phyloP scores from a whole-genome alignment of 2,797 vertebrate genomes.

The Enoplosus armatus region DNA sequence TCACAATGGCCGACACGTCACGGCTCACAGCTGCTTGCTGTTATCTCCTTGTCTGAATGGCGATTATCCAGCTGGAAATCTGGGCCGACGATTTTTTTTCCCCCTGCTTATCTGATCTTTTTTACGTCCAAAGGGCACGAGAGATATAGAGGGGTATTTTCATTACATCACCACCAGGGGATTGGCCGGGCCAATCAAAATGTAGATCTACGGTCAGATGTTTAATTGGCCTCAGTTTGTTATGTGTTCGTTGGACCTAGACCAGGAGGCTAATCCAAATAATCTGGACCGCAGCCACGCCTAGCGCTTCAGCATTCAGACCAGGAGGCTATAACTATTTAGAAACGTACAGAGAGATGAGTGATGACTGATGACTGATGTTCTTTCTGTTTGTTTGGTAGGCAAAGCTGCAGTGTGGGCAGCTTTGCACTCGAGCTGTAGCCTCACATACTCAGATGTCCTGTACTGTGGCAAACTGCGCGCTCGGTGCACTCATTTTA shows the following conservation, averaged over 20 bases:
- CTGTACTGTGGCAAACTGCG: not conserved
- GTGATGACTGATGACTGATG: not conserved
- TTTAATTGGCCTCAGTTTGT: conserved; percentile 59
- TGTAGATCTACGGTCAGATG: conserved; percentile 39
- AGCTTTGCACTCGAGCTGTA: not conserved
- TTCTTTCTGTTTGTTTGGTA: not conserved
- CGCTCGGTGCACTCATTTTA: not conserved
- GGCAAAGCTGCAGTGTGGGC: not conserved
- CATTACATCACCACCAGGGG: conserved; percentile 41
- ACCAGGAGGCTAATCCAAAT: conserved; percentile 59
- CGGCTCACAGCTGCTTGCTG: conserved; percentile 60
- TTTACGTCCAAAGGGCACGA: conserved; percentile 39
- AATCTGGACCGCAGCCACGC: conserved; percentile 27
- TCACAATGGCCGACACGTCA: conserved; percentile 27
- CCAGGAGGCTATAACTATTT: not conserved
- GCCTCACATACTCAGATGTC: not conserved
- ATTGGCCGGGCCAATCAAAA: conserved; percentile 39
- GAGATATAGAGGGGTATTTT: conserved; percentile 41
- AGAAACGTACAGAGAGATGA: not conserved
- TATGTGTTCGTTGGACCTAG: conserved; percentile 51
- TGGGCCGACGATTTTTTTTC: conserved; percentile 29
- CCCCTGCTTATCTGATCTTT: conserved; percentile 70
- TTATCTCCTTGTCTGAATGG: conserved; percentile 59
- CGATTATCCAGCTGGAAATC: conserved; percentile 49
- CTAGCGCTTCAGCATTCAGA: not conserved